These are phyloP conservation scores for Hylaeus anthracinus DNA, from an alignment of 1,140 invertebrate species.

Conservation along the genomic window DNA sequence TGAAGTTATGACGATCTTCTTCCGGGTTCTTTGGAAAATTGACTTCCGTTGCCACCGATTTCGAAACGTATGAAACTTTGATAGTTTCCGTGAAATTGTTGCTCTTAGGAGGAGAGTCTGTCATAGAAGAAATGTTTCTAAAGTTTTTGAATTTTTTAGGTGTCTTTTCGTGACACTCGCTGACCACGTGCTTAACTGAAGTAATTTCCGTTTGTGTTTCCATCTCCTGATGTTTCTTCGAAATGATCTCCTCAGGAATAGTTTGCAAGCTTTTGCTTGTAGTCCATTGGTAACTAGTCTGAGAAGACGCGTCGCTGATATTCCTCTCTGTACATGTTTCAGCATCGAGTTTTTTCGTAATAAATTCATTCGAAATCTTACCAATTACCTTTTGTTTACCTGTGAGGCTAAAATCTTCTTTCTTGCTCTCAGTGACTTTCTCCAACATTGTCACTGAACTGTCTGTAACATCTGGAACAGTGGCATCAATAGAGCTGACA, in stretches of 20 bases:
- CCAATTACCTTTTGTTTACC: not conserved
- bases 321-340: not conserved
- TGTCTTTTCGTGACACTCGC: not conserved
- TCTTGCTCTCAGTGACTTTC: no score
- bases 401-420: not conserved
- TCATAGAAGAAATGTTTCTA: slow-evolving; percentile 2
- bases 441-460: not conserved
- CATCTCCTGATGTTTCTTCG: no score
- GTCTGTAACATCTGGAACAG: no score
- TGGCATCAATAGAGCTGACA: not conserved
- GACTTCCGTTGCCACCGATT: not conserved
- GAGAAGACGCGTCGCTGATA: not conserved
- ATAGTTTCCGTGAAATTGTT: not conserved
- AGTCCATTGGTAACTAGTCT: not conserved
- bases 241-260: not conserved
- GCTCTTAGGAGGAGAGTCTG: not conserved
- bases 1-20: not conserved
- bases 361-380: not conserved
- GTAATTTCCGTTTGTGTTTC: slow-evolving; percentile 2
- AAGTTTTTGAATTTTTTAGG: not conserved
- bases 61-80: not conserved
- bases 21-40: not conserved
- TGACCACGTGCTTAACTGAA: not conserved
- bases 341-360: not conserved
- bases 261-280: not conserved